Conservation (phyloP, 2,888 invertebrate species). For the Anticlea derivata region DNA sequence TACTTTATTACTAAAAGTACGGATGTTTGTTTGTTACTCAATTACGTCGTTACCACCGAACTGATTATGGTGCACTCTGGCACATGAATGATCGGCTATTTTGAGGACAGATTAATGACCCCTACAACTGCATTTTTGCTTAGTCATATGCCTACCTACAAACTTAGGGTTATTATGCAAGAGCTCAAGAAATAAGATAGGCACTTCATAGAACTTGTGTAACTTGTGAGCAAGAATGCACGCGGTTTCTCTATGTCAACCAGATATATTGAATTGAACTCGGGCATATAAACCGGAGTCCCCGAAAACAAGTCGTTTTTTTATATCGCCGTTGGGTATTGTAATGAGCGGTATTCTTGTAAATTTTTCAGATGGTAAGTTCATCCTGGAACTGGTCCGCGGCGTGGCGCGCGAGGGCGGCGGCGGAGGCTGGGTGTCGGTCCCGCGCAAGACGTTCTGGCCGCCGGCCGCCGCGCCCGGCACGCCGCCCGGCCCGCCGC, state of each 20-base stretch:
- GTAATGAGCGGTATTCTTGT: background rate
- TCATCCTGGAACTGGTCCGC: conserved; percentile 91
- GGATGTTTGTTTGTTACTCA: background rate
- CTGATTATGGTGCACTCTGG: conserved; percentile 6
- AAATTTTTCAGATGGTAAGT: conserved; percentile 90
- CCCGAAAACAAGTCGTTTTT: no score
- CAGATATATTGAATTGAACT: no score
- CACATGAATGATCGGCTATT: conserved; percentile 3
- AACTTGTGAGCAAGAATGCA: no score
- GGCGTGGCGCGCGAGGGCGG: conserved; percentile 85
- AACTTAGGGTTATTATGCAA: background rate
- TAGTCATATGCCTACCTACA: background rate
- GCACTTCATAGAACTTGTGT: no score
- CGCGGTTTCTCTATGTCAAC: no score
- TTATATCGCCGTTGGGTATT: no score
- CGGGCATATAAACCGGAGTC: no score
- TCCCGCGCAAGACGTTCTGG: conserved; percentile 94
- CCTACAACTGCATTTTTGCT: background rate
- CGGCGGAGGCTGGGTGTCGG: conserved; percentile 94
- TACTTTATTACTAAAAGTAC: background rate
- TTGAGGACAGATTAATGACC: conserved; percentile 3
- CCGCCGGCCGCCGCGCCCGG: conserved; percentile 88
- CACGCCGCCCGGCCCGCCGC: conserved; percentile 79
- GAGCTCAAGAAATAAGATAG: no score
- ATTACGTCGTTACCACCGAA: background rate